Evolutionary conservation across 2,113 vertebrate genomes (phyloP), one percentile per base, ranked within the genome.

Genomic region (Onychostruthus taczanowskii): DNA sequence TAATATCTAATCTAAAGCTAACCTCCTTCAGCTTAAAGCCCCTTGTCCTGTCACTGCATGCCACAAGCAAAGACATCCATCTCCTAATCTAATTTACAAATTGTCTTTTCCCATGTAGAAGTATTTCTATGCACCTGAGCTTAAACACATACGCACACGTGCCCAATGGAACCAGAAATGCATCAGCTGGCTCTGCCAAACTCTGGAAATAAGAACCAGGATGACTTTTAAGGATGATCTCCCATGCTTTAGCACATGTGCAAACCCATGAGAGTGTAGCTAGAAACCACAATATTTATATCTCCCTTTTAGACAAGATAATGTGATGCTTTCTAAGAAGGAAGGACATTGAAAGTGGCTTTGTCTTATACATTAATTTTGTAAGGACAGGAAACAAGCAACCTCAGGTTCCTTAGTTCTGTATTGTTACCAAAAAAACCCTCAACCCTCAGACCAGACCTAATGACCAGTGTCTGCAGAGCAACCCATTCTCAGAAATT

Each of bases 211-310:
- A 80, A 81, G 55, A 31, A 62, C 26, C 39, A 59, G 15, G 30
- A 46, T n/a, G 27, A 67, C n/a, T 43, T 35, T 22, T 27, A 43
- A 35, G 43, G 19, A 72, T 39, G 28, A 63, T 11, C 50, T 50
- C 10, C 26, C 37, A 50, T 26, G 63, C 47, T 56, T 49, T 10
- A 78, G 41, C 31, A 82, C 18, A 24, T 13, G 1, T 49, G 37
- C 58, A 75, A 41, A 33, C 15, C 23, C 9, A 0, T 2, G 5
- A 26, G 12, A 49, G 33, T 0, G 6, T 30, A 39, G 7, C 78
- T 68, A 44, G 24, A 84, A 61, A 77, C 31, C 0, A 1, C 69
- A 67, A 10, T 27, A n/a, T 53, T 83, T 73, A 2, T 23, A 21
- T 30, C 19, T 58, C 20, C 14, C 58, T 90, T 85, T 77, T 4